Percentiles rank a stretch among this genome's conserved stretches.
Conservation (phyloP, 2,888 invertebrate species). For the Platynereis dumerilii region DNA sequence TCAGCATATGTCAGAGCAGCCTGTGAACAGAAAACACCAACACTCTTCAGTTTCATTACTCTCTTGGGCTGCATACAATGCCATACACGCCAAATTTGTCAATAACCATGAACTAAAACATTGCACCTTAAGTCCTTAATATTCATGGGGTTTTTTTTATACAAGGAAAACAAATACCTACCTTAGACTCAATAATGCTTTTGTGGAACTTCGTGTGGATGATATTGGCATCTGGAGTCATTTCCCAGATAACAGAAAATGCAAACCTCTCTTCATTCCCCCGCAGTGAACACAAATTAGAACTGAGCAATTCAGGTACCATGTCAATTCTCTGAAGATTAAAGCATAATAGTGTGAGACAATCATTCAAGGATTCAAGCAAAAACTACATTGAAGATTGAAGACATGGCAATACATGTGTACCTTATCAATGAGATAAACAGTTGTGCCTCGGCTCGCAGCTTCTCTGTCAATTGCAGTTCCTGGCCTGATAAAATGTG, state of each 20-base stretch:
- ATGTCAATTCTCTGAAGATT: conserved; percentile 65
- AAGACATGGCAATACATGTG: no score
- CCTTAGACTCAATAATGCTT: conserved; percentile 80
- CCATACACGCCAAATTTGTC: no score
- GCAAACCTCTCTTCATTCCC: conserved; percentile 80
- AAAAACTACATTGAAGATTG: no score
- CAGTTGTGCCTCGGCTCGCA: conserved; percentile 91
- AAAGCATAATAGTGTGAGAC: no score
- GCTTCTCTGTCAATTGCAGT: conserved; percentile 93
- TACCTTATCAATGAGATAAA: conserved; percentile 88
- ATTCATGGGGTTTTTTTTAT: background rate
- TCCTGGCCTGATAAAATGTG: conserved; percentile 92
- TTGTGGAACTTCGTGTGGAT: conserved; percentile 84
- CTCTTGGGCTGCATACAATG: no score
- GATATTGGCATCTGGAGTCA: conserved; percentile 81
- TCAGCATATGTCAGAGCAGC: conserved; percentile 97
- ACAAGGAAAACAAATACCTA: conserved; percentile 33
- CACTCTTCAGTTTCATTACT: no score
- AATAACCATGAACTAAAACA: no score
- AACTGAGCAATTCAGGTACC: conserved; percentile 82
- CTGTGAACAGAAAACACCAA: conserved; percentile 35
- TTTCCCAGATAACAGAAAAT: conserved; percentile 95
- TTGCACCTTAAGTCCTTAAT: no score
- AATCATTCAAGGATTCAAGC: no score
- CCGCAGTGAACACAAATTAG: conserved; percentile 92